phyloP scores from a whole-genome alignment of 2,797 vertebrate species.

The Acanthurus tractus region DNA sequence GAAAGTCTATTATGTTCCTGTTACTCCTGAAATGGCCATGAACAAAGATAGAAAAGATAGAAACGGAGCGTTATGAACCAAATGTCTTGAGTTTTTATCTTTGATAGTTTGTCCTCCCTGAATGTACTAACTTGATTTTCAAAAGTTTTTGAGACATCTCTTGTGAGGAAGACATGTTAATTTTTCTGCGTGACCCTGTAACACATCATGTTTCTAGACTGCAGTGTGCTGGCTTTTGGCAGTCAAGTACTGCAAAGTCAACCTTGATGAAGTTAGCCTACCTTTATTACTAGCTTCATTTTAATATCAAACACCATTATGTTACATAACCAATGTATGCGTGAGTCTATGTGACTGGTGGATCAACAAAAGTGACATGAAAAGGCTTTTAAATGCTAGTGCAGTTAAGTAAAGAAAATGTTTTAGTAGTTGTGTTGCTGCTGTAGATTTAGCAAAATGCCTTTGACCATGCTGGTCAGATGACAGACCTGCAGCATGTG shows the following conservation, averaged over 20 bases:
- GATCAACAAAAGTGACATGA: not conserved
- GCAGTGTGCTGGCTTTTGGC: constrained; percentile 30
- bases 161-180: not conserved
- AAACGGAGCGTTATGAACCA: not conserved
- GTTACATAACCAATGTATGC: not conserved
- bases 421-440: constrained; percentile 20
- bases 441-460: constrained; percentile 33
- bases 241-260: constrained; percentile 21
- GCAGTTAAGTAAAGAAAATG: not conserved
- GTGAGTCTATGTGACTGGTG: not conserved
- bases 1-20: not conserved
- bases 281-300: constrained; percentile 6
- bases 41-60: not conserved
- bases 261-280: constrained; percentile 17
- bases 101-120: not conserved
- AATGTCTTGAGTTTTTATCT: not conserved
- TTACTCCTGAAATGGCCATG: not conserved
- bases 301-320: constrained; percentile 20
- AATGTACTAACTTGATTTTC: not conserved
- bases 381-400: not conserved
- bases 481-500: constrained; percentile 72
- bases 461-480: constrained; percentile 55
- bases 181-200: not conserved
- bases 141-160: not conserved
- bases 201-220: constrained; percentile 8